These are phyloP conservation scores for Sinocyclocheilus maitianheensis DNA, from an alignment of 2,113 vertebrate genomes.

Conservation along the genomic window DNA sequence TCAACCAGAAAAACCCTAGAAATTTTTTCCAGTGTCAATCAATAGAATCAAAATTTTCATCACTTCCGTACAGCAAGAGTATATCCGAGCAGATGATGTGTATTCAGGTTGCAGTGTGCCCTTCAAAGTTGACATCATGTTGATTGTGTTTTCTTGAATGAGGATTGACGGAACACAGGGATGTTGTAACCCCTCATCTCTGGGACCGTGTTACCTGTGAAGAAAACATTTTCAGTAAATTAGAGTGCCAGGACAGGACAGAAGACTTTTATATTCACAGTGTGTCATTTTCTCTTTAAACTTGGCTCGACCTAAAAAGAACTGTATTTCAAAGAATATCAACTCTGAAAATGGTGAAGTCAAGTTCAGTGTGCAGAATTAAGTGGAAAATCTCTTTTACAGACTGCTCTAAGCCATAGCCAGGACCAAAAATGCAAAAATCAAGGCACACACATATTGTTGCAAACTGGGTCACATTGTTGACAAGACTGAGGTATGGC, in stretches of 20 bases:
- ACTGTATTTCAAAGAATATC: constrained; percentile 40
- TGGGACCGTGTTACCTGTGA: constrained; percentile 41
- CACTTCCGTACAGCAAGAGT: constrained; percentile 20
- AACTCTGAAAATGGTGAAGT: constrained; percentile 44
- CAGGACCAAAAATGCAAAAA: constrained; percentile 37
- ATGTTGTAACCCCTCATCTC: constrained; percentile 36
- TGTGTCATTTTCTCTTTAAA: constrained; percentile 39
- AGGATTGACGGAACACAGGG: background rate
- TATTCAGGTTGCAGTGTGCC: constrained; percentile 45
- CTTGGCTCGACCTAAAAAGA: constrained; percentile 4
- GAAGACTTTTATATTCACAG: constrained; percentile 33
- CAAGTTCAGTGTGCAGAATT: constrained; percentile 49
- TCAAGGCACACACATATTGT: constrained; percentile 28
- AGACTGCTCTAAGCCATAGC: constrained; percentile 34
- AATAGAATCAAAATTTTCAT: constrained; percentile 37
- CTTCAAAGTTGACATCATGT: constrained; percentile 44
- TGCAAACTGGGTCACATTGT: constrained; percentile 51
- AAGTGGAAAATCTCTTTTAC: constrained; percentile 54
- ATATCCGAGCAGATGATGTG: constrained; percentile 36
- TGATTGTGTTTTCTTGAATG: constrained; percentile 49
- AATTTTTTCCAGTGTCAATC: background rate
- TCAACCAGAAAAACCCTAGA: constrained; percentile 19
- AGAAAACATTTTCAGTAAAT: constrained; percentile 34
- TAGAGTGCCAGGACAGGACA: constrained; percentile 14
- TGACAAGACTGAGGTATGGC: constrained; percentile 39